Conservation (phyloP, 2,888 invertebrate species). For the Minunthozetes semirufus region DNA sequence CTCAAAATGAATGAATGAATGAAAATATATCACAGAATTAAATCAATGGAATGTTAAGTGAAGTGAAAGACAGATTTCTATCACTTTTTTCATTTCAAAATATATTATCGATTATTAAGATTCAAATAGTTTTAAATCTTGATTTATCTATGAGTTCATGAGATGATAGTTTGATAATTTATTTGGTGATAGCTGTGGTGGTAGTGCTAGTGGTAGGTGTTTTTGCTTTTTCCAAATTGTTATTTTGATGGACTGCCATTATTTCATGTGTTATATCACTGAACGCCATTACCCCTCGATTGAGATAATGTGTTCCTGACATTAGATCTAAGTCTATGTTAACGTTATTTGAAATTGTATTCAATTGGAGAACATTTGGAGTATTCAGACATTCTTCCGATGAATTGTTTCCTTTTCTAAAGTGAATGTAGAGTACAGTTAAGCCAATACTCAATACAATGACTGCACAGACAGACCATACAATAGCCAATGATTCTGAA, state of each 20-base stretch:
- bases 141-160: too few relatives aligned
- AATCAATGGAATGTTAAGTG: background rate
- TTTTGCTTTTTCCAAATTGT: background rate
- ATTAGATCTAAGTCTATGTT: background rate
- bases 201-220: too few relatives aligned
- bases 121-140: too few relatives aligned
- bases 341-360: background rate
- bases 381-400: background rate
- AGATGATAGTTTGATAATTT: background rate
- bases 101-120: too few relatives aligned
- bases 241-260: background rate
- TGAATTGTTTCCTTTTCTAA: background rate
- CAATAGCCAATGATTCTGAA: slow-evolving; percentile 13
- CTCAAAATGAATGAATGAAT: too few relatives aligned
- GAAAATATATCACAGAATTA: background rate
- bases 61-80: background rate
- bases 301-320: background rate
- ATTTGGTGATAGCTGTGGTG: background rate
- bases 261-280: slow-evolving; percentile 1
- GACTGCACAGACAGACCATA: background rate
- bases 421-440: background rate
- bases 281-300: slow-evolving; percentile 9
- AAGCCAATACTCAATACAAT: background rate
- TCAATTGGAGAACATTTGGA: background rate
- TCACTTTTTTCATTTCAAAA: too few relatives aligned